These are phyloP conservation scores for Lepisosteus osseus DNA, from an alignment of 2,113 vertebrate genomes.

Conservation along the genomic window DNA sequence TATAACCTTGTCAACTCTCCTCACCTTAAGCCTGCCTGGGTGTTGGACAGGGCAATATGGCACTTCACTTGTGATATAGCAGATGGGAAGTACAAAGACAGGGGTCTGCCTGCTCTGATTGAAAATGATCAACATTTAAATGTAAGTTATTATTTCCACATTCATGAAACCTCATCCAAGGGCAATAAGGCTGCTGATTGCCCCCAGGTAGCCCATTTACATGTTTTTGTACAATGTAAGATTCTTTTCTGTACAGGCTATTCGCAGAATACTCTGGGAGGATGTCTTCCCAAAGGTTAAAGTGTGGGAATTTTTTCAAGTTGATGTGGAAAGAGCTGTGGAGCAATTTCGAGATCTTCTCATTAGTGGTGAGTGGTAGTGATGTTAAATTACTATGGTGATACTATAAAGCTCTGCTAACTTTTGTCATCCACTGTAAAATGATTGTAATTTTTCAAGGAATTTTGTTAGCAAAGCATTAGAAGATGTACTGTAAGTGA, in stretches of 20 bases:
- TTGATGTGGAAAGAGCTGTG: conserved; percentile 72
- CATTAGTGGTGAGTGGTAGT: conserved; percentile 59
- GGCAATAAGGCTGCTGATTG: no score
- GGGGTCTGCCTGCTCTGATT: conserved; percentile 69
- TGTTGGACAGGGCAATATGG: conserved; percentile 83
- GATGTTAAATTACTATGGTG: background rate
- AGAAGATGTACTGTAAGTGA: background rate
- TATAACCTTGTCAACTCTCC: conserved; percentile 86
- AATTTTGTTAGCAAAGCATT: background rate
- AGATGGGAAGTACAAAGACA: conserved; percentile 64
- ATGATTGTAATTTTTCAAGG: background rate
- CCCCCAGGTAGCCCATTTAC: background rate
- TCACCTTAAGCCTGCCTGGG: conserved; percentile 83
- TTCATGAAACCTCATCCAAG: background rate
- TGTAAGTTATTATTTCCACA: conserved; percentile 55
- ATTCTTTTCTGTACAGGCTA: conserved; percentile 55
- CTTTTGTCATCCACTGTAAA: background rate
- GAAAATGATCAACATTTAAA: conserved; percentile 72
- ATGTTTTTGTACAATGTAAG: background rate
- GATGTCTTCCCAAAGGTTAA: conserved; percentile 75
- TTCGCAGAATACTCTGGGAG: conserved; percentile 70
- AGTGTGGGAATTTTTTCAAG: conserved; percentile 93
- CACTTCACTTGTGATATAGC: conserved; percentile 72
- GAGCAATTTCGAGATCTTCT: conserved; percentile 77
- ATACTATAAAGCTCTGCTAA: background rate